Evolutionary conservation across 1,140 invertebrate genomes (phyloP).

Genomic region (Bombus waltoni): DNA sequence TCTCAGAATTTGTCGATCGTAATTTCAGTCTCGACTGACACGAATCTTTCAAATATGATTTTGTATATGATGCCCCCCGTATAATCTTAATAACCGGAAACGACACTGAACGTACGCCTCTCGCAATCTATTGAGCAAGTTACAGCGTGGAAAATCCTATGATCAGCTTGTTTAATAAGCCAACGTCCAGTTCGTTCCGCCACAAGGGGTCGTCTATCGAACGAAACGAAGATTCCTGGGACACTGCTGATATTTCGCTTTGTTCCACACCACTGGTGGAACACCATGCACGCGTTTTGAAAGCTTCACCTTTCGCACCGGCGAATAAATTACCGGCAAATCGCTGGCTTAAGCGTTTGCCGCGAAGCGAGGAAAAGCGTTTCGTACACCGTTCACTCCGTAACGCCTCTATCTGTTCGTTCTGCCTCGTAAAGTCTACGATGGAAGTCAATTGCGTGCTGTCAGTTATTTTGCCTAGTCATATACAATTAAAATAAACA

Average conservation of each 20-base stretch:
- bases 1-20: no score
- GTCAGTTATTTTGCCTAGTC: conserved; percentile 24
- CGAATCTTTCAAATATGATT: no score
- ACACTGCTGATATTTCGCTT: conserved; percentile 41
- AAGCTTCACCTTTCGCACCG: conserved; percentile 35
- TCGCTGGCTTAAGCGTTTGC: neutral
- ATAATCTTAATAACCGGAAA: no score
- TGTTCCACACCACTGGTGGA: neutral
- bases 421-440: conserved; percentile 20
- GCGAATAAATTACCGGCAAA: conserved; percentile 23
- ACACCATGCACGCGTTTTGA: neutral
- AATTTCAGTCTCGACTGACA: no score
- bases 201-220: neutral
- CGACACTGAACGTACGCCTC: neutral
- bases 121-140: conserved; percentile 2
- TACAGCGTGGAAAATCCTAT: neutral
- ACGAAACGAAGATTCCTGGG: conserved; percentile 37
- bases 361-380: conserved; percentile 12
- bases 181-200: conserved; percentile 2
- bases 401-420: conserved; percentile 14
- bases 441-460: conserved; percentile 27
- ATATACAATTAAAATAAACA: no score
- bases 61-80: no score
- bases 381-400: conserved; percentile 25
- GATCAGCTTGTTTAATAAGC: conserved; percentile 23